Conservation (phyloP, 30 jellyfish, hydroid and myxozoan species). For the Cassiopea andromeda region DNA sequence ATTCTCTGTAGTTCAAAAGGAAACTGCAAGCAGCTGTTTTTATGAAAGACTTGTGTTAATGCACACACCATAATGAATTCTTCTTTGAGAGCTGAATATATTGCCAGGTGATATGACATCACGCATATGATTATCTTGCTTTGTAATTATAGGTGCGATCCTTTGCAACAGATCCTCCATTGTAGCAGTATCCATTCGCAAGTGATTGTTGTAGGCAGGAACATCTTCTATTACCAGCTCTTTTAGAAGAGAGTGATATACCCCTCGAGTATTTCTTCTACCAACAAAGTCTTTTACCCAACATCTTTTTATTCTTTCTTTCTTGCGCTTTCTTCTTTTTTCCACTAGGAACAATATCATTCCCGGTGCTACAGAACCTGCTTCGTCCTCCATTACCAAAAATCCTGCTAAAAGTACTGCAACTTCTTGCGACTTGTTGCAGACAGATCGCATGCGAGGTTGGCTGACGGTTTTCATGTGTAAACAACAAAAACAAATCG, state of each 20-base stretch:
- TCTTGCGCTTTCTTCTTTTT: background rate
- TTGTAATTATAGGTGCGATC: background rate
- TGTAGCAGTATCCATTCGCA: conserved; percentile 41
- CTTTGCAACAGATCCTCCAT: conserved; percentile 22
- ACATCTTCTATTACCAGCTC: conserved; percentile 31
- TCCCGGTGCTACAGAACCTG: conserved; percentile 8
- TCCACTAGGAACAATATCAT: conserved; percentile 8
- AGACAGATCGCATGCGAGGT: background rate
- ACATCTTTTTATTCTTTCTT: conserved; percentile 8
- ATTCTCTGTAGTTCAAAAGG: background rate
- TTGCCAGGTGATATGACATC: background rate
- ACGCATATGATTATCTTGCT: background rate
- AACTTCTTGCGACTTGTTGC: conserved; percentile 23
- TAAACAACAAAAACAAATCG: conserved; percentile 10
- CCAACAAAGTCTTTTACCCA: conserved; percentile 31
- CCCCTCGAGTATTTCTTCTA: conserved; percentile 11
- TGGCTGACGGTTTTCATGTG: conserved; percentile 10
- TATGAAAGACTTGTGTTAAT: background rate
- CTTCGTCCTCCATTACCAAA: conserved; percentile 11
- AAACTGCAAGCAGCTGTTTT: background rate
- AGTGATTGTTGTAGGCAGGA: conserved; percentile 9
- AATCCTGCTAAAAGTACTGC: conserved; percentile 14
- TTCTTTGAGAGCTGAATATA: conserved; percentile 1
- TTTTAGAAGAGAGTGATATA: conserved; percentile 14
- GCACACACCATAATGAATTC: background rate